Evolutionary conservation across 2,113 vertebrate genomes (phyloP), one percentile per base, ranked within the genome.

Genomic region (Australoheros scitulus): DNA sequence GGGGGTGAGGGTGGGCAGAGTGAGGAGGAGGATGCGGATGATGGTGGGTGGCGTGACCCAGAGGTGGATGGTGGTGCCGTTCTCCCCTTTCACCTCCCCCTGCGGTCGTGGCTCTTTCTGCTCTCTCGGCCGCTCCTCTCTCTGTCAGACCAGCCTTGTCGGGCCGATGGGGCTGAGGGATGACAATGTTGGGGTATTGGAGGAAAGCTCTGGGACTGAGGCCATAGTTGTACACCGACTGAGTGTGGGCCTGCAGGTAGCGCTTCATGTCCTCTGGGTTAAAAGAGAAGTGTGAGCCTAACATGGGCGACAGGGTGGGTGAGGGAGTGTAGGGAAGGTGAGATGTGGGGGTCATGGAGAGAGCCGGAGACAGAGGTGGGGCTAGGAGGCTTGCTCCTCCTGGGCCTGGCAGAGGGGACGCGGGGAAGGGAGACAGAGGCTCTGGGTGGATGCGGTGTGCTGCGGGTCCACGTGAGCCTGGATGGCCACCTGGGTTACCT

Each of bases 251-350:
- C 94, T 97, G 96, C 89, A 98, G 95, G 95, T 97, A 97, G 91
- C 96, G 96, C 91, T 97, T 97, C 97, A 98, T 97, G 96, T 98
- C 97, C 91, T 98, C 97, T 0, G 97, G 96, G 92, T 96, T 98
- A 91, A 98, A 98, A 87, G 97, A 98, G 91, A 98, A 98, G 81
- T 97, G 97, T 80, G 96, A 97, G 90, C 96, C 95, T 74, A 96
- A 95, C 96, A 97, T 97, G 24, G 97, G 97, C n/a, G 97, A 97
- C 74, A 97, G 92, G 14, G 96, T 97, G 63, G 97, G 97, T 0
- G 97, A 98, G 0, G 97, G 97, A 1, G 96, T 97, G 94, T 97
- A 98, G 89, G 96, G 93, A n/a, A 98, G 93, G 89, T 97, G 97
- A 61, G 95, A 95, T 18, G 96, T 96, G 8, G 97, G 96, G 1